Evolutionary conservation across 1,140 invertebrate species (phyloP), one percentile per base, ranked within the genome.

Genomic region (Drosophila ficusphila): DNA sequence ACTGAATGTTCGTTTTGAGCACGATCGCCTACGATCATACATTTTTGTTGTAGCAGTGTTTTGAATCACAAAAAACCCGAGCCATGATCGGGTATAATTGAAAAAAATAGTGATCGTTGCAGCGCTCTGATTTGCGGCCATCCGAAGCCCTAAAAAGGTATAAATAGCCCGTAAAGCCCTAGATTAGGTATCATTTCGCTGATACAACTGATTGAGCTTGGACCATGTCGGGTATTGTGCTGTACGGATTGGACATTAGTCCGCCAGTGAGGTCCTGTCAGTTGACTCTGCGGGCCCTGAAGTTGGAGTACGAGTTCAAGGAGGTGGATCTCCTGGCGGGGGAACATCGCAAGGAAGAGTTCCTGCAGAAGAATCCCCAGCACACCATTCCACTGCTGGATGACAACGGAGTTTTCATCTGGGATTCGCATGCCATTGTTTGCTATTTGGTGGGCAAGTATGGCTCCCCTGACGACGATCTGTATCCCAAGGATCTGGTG

Each of bases 321-420:
- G 60, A 46, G 11, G 92, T 94, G 0, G 93, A 96, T 82, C 83
- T 96, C 0, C 79, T 93, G 64, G 91, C 92, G 0, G 93, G 95
- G 95, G 60, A 93, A 95, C 60, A 82, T 93, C 23, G 94, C 92
- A 19, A 36, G 23, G 94, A 95, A 19, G 94, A 96, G 82, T 97
- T 53, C 29, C 42, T 65, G 0, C 57, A 90, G 67, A 91, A 88
- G 67, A 92, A 92, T 64, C 92, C 92, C 0, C 79, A 88, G 54
- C 91, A 91, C 33, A 92, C 91, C 0, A 67, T 92, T 4, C 92
- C 92, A 2, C 46, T 76, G 19, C 71, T 91, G 16, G 72, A 82
- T n/a, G 90, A 91, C 39, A 49, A 73, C 11, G 90, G 65, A 0
- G 31, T 51, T 0, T 34, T 48, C 19, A 51, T 91, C 7, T 86